A percentile compares a stretch with the other conserved stretches of the same genome.
These are phyloP conservation scores for Microctonus brassicae DNA, from an alignment of 2,888 invertebrate species.

Conservation along the genomic window DNA sequence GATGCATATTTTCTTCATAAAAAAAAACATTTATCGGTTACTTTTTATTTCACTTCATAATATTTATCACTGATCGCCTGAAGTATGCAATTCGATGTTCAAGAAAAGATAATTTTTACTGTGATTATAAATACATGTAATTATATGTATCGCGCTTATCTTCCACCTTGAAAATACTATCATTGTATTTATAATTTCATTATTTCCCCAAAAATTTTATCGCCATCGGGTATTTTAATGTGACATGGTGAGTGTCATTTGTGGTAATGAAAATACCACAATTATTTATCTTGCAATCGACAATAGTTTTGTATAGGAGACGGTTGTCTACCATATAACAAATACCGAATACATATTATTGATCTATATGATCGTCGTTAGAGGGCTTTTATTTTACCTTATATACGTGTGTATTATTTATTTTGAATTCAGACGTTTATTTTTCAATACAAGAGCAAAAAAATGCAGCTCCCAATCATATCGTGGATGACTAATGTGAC, in stretches of 20 bases:
- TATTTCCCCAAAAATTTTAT: background rate
- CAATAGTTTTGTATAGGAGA: background rate
- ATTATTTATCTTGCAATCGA: background rate
- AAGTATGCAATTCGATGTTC: background rate
- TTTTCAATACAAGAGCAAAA: background rate
- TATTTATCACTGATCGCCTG: background rate
- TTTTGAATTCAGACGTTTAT: no score
- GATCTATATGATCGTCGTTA: background rate
- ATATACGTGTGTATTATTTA: constrained; percentile 6
- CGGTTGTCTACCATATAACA: background rate
- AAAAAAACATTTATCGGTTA: background rate
- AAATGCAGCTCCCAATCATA: constrained; percentile 52
- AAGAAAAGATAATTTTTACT: background rate
- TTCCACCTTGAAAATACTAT: background rate
- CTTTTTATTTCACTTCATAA: background rate
- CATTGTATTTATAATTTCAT: background rate
- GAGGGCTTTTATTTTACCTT: no score
- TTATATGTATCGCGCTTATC: background rate
- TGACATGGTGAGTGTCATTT: background rate
- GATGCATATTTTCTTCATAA: no score
- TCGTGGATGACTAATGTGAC: constrained; percentile 53
- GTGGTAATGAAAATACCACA: background rate
- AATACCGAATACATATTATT: background rate
- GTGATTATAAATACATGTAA: background rate
- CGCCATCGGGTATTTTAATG: background rate